Conservation (phyloP, 2,888 invertebrate genomes). For the Ectemnius cavifrons region DNA sequence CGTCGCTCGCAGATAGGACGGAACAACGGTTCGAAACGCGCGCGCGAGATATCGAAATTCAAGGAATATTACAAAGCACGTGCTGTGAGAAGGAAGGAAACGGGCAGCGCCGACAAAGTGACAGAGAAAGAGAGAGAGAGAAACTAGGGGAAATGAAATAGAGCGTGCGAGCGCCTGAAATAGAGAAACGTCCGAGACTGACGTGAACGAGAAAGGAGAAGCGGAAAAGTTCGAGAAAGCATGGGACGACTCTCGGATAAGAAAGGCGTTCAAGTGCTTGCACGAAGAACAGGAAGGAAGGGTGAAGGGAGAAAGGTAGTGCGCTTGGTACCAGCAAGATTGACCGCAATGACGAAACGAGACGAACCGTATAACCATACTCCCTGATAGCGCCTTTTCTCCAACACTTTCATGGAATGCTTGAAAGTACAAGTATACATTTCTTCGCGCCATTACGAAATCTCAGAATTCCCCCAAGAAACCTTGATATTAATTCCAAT, state of each 20-base stretch:
- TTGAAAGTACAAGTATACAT: no score
- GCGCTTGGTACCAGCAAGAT: constrained; percentile 34
- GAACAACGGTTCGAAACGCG: not conserved
- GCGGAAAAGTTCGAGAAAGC: constrained; percentile 2
- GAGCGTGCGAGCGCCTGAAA: not conserved
- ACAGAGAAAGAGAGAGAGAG: not conserved
- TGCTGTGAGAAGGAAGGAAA: constrained; percentile 12
- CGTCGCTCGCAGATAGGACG: constrained; percentile 28
- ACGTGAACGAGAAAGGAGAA: not conserved
- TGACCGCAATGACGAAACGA: constrained; percentile 54
- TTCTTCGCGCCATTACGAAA: no score
- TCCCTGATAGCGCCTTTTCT: constrained; percentile 6
- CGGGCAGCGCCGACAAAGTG: no score
- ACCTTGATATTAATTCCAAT: no score
- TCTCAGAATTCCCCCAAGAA: no score
- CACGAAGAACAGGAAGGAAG: not conserved
- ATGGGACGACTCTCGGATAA: constrained; percentile 17
- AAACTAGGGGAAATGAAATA: not conserved
- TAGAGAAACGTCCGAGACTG: constrained; percentile 8
- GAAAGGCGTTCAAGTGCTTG: not conserved
- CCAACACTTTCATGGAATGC: not conserved
- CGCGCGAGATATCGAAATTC: constrained; percentile 35
- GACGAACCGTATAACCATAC: constrained; percentile 55
- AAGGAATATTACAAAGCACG: constrained; percentile 31
- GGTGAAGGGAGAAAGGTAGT: constrained; percentile 17